Base-by-base conservation (phyloP, 2,888 invertebrate genomes). In the Opisthograptis luteolata region DNA sequence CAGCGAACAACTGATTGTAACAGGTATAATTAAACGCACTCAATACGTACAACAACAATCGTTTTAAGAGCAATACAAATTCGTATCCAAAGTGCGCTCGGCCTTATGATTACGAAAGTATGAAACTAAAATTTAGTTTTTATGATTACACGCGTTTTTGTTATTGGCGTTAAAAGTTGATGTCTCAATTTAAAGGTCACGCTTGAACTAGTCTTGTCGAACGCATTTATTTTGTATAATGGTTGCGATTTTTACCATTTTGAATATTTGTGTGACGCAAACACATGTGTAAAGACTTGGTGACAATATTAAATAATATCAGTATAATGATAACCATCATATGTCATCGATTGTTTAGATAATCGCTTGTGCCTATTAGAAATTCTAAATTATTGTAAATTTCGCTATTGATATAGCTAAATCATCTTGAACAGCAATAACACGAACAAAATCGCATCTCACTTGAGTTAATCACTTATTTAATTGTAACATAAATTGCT, bases 181-280 rank as follows among this genome's bases (percentile, higher is more conserved):
- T 30, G 45, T 45, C 37, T 73, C 66, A 30, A 48, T 31, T 43
- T 32, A n/a, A n/a, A n/a, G n/a, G 27, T 42, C 51, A 49, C 49
- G 70, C 69, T 70, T 68, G 66, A 62, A 76, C 79, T 81, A 81
- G 81, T 79, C 78, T 62, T 70, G 68, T 67, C 64, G 62, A 65
- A 70, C 67, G 80, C 81, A 81, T 81, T 81, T 81, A 81, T 74
- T 70, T 60, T 55, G 49, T 55, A 47, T 48, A 56, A 46, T 53
- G 34, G 37, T 41, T 47, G 35, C 46, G 30, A 34, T 22, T 53
- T 39, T 34, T 27, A 28, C 19, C 14, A 10, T 37, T 45, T 12
- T 17, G 19, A 8, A 19, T 27, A n/a, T 35, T 15, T 27, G 9
- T 10, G 24, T 13, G 10, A 14, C 9, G 22, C 27, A 40, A n/a